Evolutionary conservation across 2,888 invertebrate species (phyloP).

Genomic region (Heteromyza rotundicornis): DNA sequence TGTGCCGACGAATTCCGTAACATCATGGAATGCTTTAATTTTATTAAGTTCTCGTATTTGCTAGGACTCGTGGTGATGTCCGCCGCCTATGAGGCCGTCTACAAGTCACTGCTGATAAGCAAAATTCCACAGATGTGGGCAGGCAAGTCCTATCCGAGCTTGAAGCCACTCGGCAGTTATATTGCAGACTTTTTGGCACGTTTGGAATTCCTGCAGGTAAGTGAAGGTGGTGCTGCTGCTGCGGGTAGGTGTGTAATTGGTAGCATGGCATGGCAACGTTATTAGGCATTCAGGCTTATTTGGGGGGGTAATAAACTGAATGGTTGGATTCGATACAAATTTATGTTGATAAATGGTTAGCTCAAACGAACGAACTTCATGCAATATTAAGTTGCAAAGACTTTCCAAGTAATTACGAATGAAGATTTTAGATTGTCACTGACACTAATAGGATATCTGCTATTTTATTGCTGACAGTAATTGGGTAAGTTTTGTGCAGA

Average conservation of each 20-base stretch:
- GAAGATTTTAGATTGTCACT: too few species aligned
- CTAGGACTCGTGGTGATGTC: slow-evolving; percentile 87
- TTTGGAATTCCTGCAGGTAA: slow-evolving; percentile 82
- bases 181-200: slow-evolving; percentile 84
- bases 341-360: too few species aligned
- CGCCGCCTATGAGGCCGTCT: slow-evolving; percentile 82
- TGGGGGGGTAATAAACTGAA: too few species aligned
- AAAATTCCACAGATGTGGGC: slow-evolving; percentile 86
- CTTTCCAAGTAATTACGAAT: too few species aligned
- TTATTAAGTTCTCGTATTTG: slow-evolving; percentile 21
- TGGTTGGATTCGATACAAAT: too few species aligned
- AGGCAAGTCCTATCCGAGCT: slow-evolving; percentile 85
- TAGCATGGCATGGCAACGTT: not conserved
- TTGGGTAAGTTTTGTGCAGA: too few species aligned
- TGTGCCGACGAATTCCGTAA: too few species aligned
- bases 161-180: slow-evolving; percentile 89
- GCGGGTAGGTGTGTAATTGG: not conserved
- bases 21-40: too few species aligned
- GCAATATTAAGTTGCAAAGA: too few species aligned
- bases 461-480: too few species aligned
- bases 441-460: too few species aligned
- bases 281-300: not conserved
- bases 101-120: slow-evolving; percentile 81
- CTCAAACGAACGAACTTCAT: too few species aligned
- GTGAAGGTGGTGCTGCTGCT: not conserved